Percentiles rank a stretch among this genome's conserved stretches.
Conservation (phyloP, 2,113 vertebrate species). For the Epinephelus moara region DNA sequence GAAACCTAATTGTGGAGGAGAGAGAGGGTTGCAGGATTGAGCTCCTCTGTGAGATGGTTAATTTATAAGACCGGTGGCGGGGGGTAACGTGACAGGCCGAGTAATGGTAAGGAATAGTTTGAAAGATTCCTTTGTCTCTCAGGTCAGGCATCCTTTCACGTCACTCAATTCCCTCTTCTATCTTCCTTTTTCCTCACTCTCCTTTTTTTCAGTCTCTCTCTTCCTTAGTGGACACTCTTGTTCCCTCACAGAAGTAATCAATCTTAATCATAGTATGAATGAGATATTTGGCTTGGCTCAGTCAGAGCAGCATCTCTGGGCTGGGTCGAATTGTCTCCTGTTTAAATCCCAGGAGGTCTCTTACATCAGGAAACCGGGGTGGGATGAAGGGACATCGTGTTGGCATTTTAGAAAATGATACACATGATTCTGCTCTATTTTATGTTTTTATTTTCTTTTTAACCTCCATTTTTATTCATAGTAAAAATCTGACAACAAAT, state of each 20-base stretch:
- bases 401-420: slow-evolving; percentile 42
- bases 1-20: slow-evolving; percentile 77
- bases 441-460: slow-evolving; percentile 63
- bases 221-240: slow-evolving; percentile 34
- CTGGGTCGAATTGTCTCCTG: slow-evolving; percentile 16
- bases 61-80: slow-evolving; percentile 78
- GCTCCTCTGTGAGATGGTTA: slow-evolving; percentile 78
- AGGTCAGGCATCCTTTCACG: slow-evolving; percentile 65
- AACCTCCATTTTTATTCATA: slow-evolving; percentile 69
- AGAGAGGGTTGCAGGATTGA: slow-evolving; percentile 65
- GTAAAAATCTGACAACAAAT: slow-evolving; percentile 60
- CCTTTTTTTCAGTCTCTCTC: slow-evolving; percentile 4
- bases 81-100: slow-evolving; percentile 76
- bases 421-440: slow-evolving; percentile 43
- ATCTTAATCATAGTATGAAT: slow-evolving; percentile 64
- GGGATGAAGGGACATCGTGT: background rate
- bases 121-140: slow-evolving; percentile 77
- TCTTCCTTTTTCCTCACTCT: slow-evolving; percentile 61
- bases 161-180: slow-evolving; percentile 63
- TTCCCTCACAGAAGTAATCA: slow-evolving; percentile 59
- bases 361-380: slow-evolving; percentile 14
- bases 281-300: slow-evolving; percentile 64
- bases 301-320: slow-evolving; percentile 35
- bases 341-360: slow-evolving; percentile 40
- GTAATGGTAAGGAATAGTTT: slow-evolving; percentile 77